Base-by-base conservation (phyloP, 2,113 vertebrate species). In the Callaeas wilsoni region DNA sequence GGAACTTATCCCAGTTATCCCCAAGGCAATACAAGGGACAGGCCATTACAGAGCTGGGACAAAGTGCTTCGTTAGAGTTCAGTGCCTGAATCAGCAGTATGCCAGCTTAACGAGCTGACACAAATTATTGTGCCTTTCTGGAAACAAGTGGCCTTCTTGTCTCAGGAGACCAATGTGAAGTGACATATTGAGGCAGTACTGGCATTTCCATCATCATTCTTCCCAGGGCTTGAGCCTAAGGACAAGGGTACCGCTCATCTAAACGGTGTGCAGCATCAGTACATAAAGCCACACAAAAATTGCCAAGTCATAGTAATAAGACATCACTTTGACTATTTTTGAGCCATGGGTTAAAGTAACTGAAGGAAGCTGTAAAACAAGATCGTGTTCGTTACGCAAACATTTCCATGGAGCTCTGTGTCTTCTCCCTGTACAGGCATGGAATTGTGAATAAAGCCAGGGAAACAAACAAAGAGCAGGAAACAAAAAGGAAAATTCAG, bases 101-200 rank as follows among this genome's bases (percentile, higher is more conserved):
- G 94, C 70, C 84, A 73, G 85, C 90, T 97, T 97, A 98, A 97
- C 69, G 65, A 98, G 89, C 94, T 95, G 97, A 95, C 95, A 95
- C 75, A 93, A 97, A 97, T 29, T 78, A 93, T 89, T 67, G 55
- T 95, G 90, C 74, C 90, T 97, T 90, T 97, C 75, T 93, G 83
- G 87, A 78, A 85, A 81, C 35, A 94, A 96, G 91, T 35, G 81
- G 91, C 59, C 74, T 49, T 87, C 68, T 79, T 84, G 59, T 97
- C 97, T 95, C 94, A 44, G 62, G 84, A 95, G 94, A 90, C 87
- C 68, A 55, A 63, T 75, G 70, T 41, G 75, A 96, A 96, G 67
- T 97, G 96, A 96, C 94, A 95, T 80, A 94, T 79, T 70, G 93
- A 94, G 87, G 75, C 86, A 93, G 74, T 73, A 67, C 80, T 85